Base-by-base conservation (phyloP, 2,888 invertebrate species). In the Polymixis lichenea region DNA sequence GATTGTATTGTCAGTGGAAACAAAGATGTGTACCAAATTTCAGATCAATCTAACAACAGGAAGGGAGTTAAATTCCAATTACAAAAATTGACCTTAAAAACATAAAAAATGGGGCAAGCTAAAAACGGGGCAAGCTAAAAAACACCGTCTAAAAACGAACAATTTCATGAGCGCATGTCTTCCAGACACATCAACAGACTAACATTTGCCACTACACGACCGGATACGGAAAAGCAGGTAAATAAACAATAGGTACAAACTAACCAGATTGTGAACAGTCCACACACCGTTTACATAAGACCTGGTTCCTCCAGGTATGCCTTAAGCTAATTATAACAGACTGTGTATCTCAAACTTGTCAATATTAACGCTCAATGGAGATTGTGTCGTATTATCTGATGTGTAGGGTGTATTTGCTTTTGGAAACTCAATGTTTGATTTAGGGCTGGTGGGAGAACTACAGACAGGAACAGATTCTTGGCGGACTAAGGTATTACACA, bases 271-370 rank as follows among this genome's bases (percentile, higher is more conserved):
- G 85, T 55, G 75, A 9, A n/a, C 25, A 68, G 68, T 82, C 70
- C 67, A 65, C 71, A 72, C 73, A 75, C 25, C 11, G 83, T 85
- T 85, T 85, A 81, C 72, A 76, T 84, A 88, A 77, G 68, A 69
- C 77, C 73, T 65, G 77, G 69, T 70, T 78, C 81, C 78, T 66
- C 72, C 77, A 69, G 82, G 83, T 80, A 60, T 74, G 60, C 72
- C 80, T 65, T 86, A 87, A 87, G 84, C 75, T 86, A 84, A 87
- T 87, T 88, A 87, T 82, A 65, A 56, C 1, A 11, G 58, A 51
- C 73, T 15, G 1, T 22, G 83, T 38, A 62, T 46, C 78, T 80
- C 88, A 88, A 88, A 85, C 60, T 80, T 74, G 6, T 38, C 32
- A 17, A 68, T 69, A 46, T 11, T 28, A 58, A 49, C 13, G 0